Evolutionary conservation across 2,888 invertebrate genomes (phyloP).

Genomic region (Macaria notata): DNA sequence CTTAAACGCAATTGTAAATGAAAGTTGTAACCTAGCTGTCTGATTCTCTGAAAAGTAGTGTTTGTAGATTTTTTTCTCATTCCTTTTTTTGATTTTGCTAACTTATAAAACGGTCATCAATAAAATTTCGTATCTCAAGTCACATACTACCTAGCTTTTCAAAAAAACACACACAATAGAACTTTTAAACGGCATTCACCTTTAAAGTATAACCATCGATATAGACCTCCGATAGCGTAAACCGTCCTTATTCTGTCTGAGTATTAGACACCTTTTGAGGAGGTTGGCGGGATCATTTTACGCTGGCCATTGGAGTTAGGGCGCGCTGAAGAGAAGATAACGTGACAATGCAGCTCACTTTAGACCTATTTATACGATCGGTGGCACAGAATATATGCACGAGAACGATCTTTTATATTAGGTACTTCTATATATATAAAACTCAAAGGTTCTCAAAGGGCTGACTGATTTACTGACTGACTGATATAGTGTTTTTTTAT

Average conservation of each 20-base stretch:
- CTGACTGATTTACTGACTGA: too few relatives aligned
- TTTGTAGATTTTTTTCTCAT: too few relatives aligned
- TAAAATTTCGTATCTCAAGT: too few relatives aligned
- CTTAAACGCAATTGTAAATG: too few relatives aligned
- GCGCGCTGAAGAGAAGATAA: conserved; percentile 52
- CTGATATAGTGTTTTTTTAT: too few relatives aligned
- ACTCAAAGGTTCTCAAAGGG: too few relatives aligned
- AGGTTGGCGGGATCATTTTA: conserved; percentile 53
- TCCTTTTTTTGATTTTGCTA: too few relatives aligned
- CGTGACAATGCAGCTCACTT: conserved; percentile 66
- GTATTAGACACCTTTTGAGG: conserved; percentile 29
- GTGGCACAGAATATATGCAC: conserved; percentile 8
- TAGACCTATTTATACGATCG: conserved; percentile 65
- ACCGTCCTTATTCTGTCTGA: conserved; percentile 13
- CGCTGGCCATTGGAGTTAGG: conserved; percentile 51
- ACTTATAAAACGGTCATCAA: too few relatives aligned
- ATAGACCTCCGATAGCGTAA: conserved; percentile 20
- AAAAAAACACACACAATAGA: conserved; percentile 16
- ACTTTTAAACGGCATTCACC: conserved; percentile 14
- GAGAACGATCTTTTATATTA: background rate
- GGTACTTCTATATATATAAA: too few relatives aligned
- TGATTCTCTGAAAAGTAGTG: too few relatives aligned
- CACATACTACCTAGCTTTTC: background rate
- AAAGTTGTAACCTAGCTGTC: too few relatives aligned
- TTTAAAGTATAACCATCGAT: conserved; percentile 21